A percentile compares a stretch with the other conserved stretches of the same genome.
Evolutionary conservation across 2,113 vertebrate genomes (phyloP).

Genomic region (Piaya cayana): DNA sequence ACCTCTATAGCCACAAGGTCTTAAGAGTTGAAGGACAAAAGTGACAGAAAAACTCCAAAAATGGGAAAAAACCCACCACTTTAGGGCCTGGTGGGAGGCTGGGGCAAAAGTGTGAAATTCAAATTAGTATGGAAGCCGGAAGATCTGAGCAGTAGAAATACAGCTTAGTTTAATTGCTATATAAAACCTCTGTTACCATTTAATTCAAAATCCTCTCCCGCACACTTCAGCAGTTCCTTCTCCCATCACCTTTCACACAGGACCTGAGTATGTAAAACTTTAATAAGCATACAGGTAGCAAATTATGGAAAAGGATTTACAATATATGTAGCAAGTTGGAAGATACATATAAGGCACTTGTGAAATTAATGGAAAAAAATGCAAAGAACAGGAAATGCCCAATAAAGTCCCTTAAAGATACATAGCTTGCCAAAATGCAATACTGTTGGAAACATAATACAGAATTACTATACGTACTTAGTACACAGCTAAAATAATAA

Average conservation of each 20-base stretch:
- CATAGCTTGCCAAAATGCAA: neutral
- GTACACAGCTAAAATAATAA: neutral
- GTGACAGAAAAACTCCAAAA: neutral
- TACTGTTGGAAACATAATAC: neutral
- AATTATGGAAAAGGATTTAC: neutral
- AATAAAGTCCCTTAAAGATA: neutral
- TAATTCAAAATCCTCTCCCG: neutral
- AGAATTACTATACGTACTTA: neutral
- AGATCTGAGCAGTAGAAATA: neutral
- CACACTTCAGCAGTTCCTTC: neutral
- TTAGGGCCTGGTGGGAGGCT: neutral
- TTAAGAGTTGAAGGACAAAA: neutral
- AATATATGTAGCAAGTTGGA: neutral
- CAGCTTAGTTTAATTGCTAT: accelerated
- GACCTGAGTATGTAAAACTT: accelerated
- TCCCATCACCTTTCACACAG: neutral
- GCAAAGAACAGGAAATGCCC: neutral
- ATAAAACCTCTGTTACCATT: neutral
- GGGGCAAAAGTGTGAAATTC: neutral
- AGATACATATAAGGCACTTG: neutral
- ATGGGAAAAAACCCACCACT: neutral
- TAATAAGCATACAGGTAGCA: neutral
- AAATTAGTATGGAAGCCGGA: neutral
- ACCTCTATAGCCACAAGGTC: neutral
- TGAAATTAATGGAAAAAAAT: neutral